Evolutionary conservation across 2,113 vertebrate genomes (phyloP).

Genomic region (Chlorodrepanis virens): DNA sequence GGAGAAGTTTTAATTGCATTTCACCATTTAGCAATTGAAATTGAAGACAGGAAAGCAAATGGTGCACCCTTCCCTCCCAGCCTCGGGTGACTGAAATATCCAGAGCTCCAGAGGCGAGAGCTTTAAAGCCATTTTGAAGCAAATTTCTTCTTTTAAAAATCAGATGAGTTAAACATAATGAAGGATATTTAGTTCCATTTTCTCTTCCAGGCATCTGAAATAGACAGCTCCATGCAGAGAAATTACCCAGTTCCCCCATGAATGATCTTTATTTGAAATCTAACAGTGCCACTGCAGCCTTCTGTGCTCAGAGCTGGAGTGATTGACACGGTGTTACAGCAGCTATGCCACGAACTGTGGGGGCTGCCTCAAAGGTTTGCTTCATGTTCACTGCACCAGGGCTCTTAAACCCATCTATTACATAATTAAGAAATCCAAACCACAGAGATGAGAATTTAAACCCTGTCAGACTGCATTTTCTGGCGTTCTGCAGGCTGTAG

Average conservation of each 20-base stretch:
- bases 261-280: not conserved
- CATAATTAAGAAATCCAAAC: not conserved
- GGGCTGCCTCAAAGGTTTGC: not conserved
- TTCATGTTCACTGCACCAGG: not conserved
- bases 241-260: not conserved
- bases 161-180: not conserved
- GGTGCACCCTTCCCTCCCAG: not conserved
- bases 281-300: not conserved
- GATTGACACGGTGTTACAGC: not conserved
- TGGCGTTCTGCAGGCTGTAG: not conserved
- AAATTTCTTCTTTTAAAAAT: slow-evolving; percentile 8
- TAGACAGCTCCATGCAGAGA: not conserved
- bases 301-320: not conserved
- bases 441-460: not conserved
- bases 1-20: not conserved
- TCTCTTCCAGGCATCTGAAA: not conserved
- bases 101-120: not conserved
- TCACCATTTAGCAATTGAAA: not conserved
- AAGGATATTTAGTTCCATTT: not conserved
- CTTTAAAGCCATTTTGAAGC: not conserved
- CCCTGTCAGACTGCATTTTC: not conserved
- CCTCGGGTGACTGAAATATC: not conserved
- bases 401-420: not conserved
- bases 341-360: not conserved
- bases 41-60: not conserved